Percentiles rank a stretch among this genome's conserved stretches.
Evolutionary conservation across 2,888 invertebrate species (phyloP).

Genomic region (Loripinus fragilis): DNA sequence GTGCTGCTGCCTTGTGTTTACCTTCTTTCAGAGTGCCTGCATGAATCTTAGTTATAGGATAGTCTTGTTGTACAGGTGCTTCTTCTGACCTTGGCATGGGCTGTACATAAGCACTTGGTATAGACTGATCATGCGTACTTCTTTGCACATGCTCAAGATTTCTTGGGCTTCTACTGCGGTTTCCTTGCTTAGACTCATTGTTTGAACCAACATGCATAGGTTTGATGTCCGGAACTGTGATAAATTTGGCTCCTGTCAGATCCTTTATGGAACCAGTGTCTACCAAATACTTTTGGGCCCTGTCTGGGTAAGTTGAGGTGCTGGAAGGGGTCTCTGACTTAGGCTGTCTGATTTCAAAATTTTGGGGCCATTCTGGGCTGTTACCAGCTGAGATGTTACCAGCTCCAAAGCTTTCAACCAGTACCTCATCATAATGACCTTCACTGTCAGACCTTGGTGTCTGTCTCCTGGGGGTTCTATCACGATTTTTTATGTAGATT

Average conservation of each 20-base stretch:
- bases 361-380: neutral
- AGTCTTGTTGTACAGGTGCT: neutral
- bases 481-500: constrained; percentile 49
- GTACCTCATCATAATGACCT: constrained; percentile 22
- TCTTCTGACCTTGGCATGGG: neutral
- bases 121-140: neutral
- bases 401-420: constrained; percentile 52
- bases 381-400: constrained; percentile 37
- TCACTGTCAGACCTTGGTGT: neutral
- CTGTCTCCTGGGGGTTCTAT: constrained; percentile 26
- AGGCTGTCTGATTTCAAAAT: constrained; percentile 9
- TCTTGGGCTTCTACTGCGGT: neutral
- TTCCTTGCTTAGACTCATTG: neutral
- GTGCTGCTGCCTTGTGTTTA: constrained; percentile 16
- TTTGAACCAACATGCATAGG: neutral
- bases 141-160: neutral
- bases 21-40: neutral
- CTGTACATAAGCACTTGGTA: neutral
- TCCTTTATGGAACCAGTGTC: constrained; percentile 44
- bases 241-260: constrained; percentile 56
- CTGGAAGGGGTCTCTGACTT: constrained; percentile 19
- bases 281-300: constrained; percentile 56
- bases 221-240: constrained; percentile 62
- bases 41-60: neutral
- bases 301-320: constrained; percentile 21